Evolutionary conservation across 2,888 invertebrate genomes (phyloP).

Genomic region (Mechanitis mazaeus): DNA sequence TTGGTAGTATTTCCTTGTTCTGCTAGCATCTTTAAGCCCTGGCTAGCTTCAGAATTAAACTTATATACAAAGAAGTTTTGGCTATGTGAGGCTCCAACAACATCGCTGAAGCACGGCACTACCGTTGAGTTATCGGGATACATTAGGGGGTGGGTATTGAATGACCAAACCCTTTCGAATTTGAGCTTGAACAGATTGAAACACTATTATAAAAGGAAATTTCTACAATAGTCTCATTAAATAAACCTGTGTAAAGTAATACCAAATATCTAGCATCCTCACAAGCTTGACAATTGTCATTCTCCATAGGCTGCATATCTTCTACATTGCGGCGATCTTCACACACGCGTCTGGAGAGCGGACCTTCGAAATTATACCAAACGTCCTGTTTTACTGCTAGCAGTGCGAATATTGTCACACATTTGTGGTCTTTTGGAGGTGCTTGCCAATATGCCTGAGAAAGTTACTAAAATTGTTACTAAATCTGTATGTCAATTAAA

Average conservation of each 20-base stretch:
- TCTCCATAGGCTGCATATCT: slow-evolving; percentile 60
- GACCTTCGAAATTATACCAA: slow-evolving; percentile 62
- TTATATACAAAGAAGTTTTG: slow-evolving; percentile 53
- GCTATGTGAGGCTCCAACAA: slow-evolving; percentile 65
- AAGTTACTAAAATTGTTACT: not conserved
- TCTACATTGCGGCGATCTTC: slow-evolving; percentile 61
- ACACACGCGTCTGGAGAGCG: slow-evolving; percentile 53
- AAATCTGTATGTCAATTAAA: no score
- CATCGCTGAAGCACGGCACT: slow-evolving; percentile 58
- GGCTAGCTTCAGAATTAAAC: slow-evolving; percentile 50
- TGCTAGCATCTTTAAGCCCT: slow-evolving; percentile 58
- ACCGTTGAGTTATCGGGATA: slow-evolving; percentile 43
- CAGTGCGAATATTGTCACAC: slow-evolving; percentile 61
- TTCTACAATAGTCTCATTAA: not conserved
- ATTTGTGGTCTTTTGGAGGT: slow-evolving; percentile 58
- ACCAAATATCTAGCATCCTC: slow-evolving; percentile 67
- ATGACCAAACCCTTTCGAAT: slow-evolving; percentile 63
- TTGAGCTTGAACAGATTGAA: slow-evolving; percentile 44
- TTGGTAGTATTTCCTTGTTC: slow-evolving; percentile 68
- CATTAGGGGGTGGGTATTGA: slow-evolving; percentile 57
- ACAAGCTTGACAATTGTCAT: slow-evolving; percentile 54
- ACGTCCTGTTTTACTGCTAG: slow-evolving; percentile 60
- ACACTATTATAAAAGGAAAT: not conserved
- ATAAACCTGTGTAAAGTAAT: slow-evolving; percentile 2
- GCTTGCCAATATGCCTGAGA: slow-evolving; percentile 57